Base-by-base conservation (phyloP, 2,888 invertebrate genomes). In the Lithophane ornitopus region DNA sequence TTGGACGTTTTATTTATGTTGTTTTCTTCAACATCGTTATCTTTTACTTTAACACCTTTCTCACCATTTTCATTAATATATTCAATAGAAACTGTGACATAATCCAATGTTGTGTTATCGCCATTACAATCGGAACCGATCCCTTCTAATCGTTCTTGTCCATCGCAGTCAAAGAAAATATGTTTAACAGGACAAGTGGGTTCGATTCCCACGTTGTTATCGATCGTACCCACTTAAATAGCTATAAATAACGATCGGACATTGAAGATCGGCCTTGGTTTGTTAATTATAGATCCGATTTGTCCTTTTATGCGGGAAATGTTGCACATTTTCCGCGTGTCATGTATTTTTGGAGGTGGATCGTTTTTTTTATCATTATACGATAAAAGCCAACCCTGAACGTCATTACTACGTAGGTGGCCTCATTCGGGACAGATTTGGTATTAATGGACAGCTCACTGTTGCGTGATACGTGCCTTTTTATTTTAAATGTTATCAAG, bases 191-290 rank as follows among this genome's bases (percentile, higher is more conserved):
- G 74, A 85, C 88, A 87, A 86, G 83, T 88, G 89, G 80, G 77
- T 75, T 84, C 71, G 80, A 81, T 90, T 89, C 89, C 89, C 89
- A 89, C 89, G 88, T 83, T 80, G 78, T 81, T 85, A 85, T 88
- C 87, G 88, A 90, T 87, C 81, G 75, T 49, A 62, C 56, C 78
- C 85, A 85, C 88, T 87, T 86, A 80, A 81, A 87, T 69, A 70
- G 76, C 82, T 88, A 88, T 87, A 86, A 87, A 87, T 86, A 88
- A 82, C 58, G 58, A 74, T 78, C 63, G 74, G 58, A 62, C 80
- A 78, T 82, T 84, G 70, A 76, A 74, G 70, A 81, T 72, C 70
- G 72, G 39, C 86, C 88, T 88, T 86, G 79, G 76, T 70, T 81
- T 77, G 70, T 75, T 81, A 74, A 85, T 85, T 82, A 76, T 82